A percentile compares a stretch with the other conserved stretches of the same genome.
Evolutionary conservation across 2,797 vertebrate species (phyloP).

Genomic region (Ctenopoma kingsleyae): DNA sequence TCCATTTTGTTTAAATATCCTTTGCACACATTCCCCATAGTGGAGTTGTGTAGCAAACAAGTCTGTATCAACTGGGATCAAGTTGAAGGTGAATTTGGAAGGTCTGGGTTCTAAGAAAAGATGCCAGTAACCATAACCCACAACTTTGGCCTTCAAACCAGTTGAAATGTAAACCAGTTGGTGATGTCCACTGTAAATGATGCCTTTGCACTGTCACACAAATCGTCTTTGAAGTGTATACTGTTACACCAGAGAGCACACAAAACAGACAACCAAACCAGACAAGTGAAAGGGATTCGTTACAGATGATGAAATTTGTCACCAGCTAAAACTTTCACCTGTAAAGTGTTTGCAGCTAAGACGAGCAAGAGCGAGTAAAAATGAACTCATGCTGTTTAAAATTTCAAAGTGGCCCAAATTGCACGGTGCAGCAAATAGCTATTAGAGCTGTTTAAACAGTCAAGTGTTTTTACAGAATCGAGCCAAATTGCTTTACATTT

Average conservation of each 20-base stretch:
- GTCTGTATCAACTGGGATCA: too few species aligned
- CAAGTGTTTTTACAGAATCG: background rate
- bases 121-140: background rate
- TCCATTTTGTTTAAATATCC: too few species aligned
- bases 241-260: background rate
- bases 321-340: slow-evolving; percentile 12
- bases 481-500: slow-evolving; percentile 10
- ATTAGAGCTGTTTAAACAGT: slow-evolving; percentile 25
- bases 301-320: slow-evolving; percentile 18
- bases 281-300: slow-evolving; percentile 21
- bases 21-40: too few species aligned
- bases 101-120: too few species aligned
- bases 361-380: slow-evolving; percentile 28
- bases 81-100: too few species aligned
- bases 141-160: too few species aligned
- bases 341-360: background rate
- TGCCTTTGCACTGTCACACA: background rate
- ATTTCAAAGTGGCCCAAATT: slow-evolving; percentile 17
- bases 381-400: slow-evolving; percentile 25
- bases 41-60: too few species aligned
- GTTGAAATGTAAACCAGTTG: background rate
- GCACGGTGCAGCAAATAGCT: slow-evolving; percentile 26
- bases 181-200: background rate
- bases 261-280: slow-evolving; percentile 12
- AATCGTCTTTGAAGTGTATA: background rate